phyloP scores from a whole-genome alignment of 2,113 vertebrate genomes.

The Paramisgurnus dabryanus region DNA sequence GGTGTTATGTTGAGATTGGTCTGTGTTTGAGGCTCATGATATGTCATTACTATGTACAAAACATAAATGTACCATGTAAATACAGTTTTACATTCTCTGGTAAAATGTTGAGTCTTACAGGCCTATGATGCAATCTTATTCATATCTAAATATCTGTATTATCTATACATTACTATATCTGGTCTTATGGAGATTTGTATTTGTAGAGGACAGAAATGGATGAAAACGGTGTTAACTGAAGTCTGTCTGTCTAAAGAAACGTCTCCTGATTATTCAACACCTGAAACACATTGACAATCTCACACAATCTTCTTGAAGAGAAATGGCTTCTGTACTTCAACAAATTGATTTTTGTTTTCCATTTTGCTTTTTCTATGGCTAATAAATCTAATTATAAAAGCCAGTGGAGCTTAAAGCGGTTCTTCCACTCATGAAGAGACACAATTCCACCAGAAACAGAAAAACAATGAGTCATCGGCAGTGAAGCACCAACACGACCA shows the following conservation, averaged over 20 bases:
- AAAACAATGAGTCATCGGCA: too few relatives aligned
- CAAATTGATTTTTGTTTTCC: constrained; percentile 47
- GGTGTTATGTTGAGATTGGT: too few relatives aligned
- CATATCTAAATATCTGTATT: too few relatives aligned
- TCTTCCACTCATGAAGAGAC: constrained; percentile 3
- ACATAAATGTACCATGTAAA: too few relatives aligned
- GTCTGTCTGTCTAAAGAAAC: constrained; percentile 6
- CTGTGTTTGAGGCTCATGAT: too few relatives aligned
- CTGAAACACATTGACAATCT: constrained; percentile 23
- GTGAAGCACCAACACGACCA: not conserved
- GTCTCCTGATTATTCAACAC: constrained; percentile 1
- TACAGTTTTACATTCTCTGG: too few relatives aligned
- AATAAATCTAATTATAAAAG: constrained; percentile 55
- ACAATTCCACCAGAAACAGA: not conserved
- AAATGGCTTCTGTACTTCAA: constrained; percentile 43
- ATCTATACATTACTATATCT: too few relatives aligned
- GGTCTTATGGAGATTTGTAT: not conserved
- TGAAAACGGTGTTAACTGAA: not conserved
- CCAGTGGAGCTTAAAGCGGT: constrained; percentile 41
- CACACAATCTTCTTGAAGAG: constrained; percentile 27
- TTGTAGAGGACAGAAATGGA: not conserved
- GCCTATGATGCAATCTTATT: too few relatives aligned
- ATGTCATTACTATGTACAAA: too few relatives aligned
- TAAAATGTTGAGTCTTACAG: too few relatives aligned
- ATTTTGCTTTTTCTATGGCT: constrained; percentile 46